Base-by-base conservation (phyloP, 2,113 vertebrate genomes). In the Merops nubicus region DNA sequence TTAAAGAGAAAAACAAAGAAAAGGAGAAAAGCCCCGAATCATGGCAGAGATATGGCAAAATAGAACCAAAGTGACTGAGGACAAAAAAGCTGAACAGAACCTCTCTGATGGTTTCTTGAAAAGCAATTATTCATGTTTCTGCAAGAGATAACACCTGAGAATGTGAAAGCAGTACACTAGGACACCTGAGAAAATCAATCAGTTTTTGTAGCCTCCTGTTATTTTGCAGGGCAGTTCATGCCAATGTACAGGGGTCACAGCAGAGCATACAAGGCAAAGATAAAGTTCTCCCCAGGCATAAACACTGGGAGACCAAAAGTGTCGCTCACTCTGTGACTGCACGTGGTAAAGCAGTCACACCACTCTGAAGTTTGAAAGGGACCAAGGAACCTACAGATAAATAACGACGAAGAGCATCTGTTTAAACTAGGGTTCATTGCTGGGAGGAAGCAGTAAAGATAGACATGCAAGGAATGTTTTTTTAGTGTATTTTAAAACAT, bases 31-130 rank as follows among this genome's bases (percentile, higher is more conserved):
- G 16, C 34, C 29, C 70, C 68, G 70, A 43, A 63, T 0, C 74
- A 64, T 20, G 79, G 83, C 89, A 88, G 40, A 88, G 53, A 68
- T 33, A 69, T 0, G 7, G 57, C 43, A 68, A 92, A 78, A 79
- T 3, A 0, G 47, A 59, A 50, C 85, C 85, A 8, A 90, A 86
- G 33, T 1, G 1, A 31, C 34, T 0, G 0, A 75, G 72, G 67
- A 54, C 56, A 68, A 7, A 72, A 73, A 23, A 12, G 26, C 70
- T 43, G 28, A 75, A 54, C 34, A 91, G 57, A 93, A 79, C 26
- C 23, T 68, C 67, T 63, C 60, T 19, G 4, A 4, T 6, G 47
- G 38, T 29, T 83, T 70, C 43, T 36, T 91, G 62, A 60, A 50
- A 87, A 68, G 64, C 26, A 57, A 31, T 47, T 68, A 59, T 38